Percentiles rank a stretch among this genome's conserved stretches.
phyloP scores from a whole-genome alignment of 2,888 invertebrate species.

The Euplagia quadripunctaria region DNA sequence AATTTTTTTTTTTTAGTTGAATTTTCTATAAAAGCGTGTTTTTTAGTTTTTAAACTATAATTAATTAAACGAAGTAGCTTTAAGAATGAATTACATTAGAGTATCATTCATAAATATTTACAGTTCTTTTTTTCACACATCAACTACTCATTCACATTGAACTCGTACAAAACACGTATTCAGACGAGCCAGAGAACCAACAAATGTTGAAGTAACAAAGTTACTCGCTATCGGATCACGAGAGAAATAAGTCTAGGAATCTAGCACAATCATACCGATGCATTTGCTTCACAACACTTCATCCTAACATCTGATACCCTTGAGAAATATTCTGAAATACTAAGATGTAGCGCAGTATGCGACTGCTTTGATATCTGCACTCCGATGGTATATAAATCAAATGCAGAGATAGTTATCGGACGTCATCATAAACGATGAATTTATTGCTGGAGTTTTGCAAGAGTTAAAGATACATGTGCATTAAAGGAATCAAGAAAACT shows the following conservation, averaged over 20 bases:
- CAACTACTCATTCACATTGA: not conserved
- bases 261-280: constrained; percentile 28
- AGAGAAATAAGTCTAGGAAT: constrained; percentile 23
- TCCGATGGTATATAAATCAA: constrained; percentile 51
- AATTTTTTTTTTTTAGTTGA: no score
- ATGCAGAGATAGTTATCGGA: constrained; percentile 47
- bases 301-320: constrained; percentile 49
- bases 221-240: constrained; percentile 1
- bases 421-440: constrained; percentile 45
- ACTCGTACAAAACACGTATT: constrained; percentile 1
- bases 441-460: constrained; percentile 43
- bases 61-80: no score
- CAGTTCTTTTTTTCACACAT: not conserved
- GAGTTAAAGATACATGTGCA: constrained; percentile 41
- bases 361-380: constrained; percentile 46
- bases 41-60: no score
- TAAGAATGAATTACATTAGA: no score
- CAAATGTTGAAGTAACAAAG: not conserved
- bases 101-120: no score
- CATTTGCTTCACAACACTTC: constrained; percentile 38
- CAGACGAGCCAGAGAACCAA: not conserved
- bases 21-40: no score
- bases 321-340: constrained; percentile 49
- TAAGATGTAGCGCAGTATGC: constrained; percentile 44
- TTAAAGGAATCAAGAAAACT: constrained; percentile 25